Base-by-base conservation (phyloP, 2,888 invertebrate genomes). In the Spicauda simplicius region DNA sequence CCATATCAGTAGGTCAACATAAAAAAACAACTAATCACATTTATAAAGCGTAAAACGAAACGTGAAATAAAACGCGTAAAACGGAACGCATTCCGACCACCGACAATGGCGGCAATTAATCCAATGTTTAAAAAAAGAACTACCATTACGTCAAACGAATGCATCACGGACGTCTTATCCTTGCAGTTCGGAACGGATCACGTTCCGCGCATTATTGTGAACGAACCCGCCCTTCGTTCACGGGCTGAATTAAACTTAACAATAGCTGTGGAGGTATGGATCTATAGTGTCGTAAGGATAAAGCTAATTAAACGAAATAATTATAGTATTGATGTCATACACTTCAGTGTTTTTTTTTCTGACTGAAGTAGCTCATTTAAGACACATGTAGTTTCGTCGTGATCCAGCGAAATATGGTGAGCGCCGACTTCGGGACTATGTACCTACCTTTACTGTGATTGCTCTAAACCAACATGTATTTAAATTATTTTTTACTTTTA, bases 151-250 rank as follows among this genome's bases (percentile, higher is more conserved):
- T 83, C 84, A 83, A 79, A 80, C 76, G 77, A 79, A 85, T 78
- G 79, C 81, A 81, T 84, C 81, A 83, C 83, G 78, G 82, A 87
- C 83, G 85, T 60, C 77, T 90, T 83, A 91, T 91, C 91, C 90
- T 76, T 72, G 73, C 76, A 81, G 80, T 81, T 79, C 76, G 77
- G 79, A 72, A 78, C 80, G 81, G 80, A 87, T 91, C 91, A 92
- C 91, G 91, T 91, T 88, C 86, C 81, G 74, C 79, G 78, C 87
- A 86, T 91, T 90, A 88, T 86, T 87, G 85, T 89, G 88, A 90
- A 83, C 81, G 80, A 81, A 67, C 67, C 61, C 61, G 67, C 56
- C 55, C 30, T 61, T 48, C 60, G 60, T 66, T 60, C 54, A 59
- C 45, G 19, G 53, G 53, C 52, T 62, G n/a, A 62, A 52, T 14